Conservation (phyloP, 2,113 vertebrate species). For the Hydrolagus affinis region DNA sequence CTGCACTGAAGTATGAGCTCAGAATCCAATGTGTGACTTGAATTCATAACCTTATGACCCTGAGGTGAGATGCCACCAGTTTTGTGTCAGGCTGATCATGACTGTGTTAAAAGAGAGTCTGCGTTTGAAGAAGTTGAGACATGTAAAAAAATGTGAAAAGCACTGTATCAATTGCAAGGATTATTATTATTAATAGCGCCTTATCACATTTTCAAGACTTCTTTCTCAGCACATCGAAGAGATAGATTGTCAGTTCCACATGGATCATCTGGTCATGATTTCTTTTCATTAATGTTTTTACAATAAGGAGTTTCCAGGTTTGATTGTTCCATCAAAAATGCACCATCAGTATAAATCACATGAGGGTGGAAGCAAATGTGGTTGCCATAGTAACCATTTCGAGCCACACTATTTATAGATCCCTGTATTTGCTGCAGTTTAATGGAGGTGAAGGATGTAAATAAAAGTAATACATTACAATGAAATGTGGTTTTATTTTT, state of each 20-base stretch:
- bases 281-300: not conserved
- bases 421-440: slow-evolving; percentile 14
- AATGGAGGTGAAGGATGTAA: not conserved
- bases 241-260: not conserved
- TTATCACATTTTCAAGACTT: too few relatives aligned
- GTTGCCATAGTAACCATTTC: slow-evolving; percentile 20
- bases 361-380: not conserved
- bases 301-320: not conserved
- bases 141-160: too few relatives aligned
- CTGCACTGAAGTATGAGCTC: too few relatives aligned
- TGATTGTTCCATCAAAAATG: slow-evolving; percentile 2
- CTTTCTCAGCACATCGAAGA: not conserved
- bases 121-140: too few relatives aligned
- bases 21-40: too few relatives aligned
- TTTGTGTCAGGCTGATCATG: too few relatives aligned
- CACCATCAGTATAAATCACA: slow-evolving; percentile 12
- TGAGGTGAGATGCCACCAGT: too few relatives aligned
- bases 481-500: not conserved
- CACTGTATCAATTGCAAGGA: too few relatives aligned
- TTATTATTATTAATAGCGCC: too few relatives aligned
- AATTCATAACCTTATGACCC: too few relatives aligned
- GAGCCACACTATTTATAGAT: slow-evolving; percentile 17
- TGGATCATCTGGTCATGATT: not conserved
- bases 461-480: not conserved
- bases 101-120: too few relatives aligned